Conservation (phyloP, 2,797 vertebrate genomes). For the Tenualosa thibaudeaui region DNA sequence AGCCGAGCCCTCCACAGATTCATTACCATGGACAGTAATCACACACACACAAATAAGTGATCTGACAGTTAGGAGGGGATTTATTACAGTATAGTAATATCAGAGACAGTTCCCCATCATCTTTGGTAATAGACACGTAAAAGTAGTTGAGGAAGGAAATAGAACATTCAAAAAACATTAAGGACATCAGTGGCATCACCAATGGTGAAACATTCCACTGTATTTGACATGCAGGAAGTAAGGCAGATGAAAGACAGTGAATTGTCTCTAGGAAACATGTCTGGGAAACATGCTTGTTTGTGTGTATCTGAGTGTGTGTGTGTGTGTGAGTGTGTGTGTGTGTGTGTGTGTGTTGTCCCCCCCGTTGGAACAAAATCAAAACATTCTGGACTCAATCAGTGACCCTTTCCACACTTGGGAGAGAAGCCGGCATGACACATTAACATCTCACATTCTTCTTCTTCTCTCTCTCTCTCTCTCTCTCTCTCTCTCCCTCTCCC, state of each 20-base stretch:
- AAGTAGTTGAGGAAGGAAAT: no score
- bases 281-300: not conserved
- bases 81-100: no score
- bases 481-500: not conserved
- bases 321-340: conserved; percentile 1
- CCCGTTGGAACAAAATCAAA: not conserved
- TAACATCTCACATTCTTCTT: conserved; percentile 52
- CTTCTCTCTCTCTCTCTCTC: not conserved
- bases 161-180: not conserved
- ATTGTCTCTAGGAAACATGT: not conserved
- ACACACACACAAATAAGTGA: not conserved
- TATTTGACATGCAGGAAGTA: not conserved
- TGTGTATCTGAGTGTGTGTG: conserved; percentile 1
- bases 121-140: no score
- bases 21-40: not conserved
- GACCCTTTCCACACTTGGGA: conserved; percentile 21
- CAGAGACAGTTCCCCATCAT: no score
- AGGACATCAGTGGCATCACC: not conserved
- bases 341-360: not conserved
- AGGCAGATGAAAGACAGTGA: not conserved
- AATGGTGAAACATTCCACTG: no score
- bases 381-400: not conserved
- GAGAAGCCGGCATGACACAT: conserved; percentile 33
- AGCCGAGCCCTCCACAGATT: not conserved
- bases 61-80: not conserved